Percentiles rank a stretch among this genome's conserved stretches.
These are phyloP conservation scores for Phodopus roborovskii DNA, from an alignment of 2,113 vertebrate species.

Conservation along the genomic window DNA sequence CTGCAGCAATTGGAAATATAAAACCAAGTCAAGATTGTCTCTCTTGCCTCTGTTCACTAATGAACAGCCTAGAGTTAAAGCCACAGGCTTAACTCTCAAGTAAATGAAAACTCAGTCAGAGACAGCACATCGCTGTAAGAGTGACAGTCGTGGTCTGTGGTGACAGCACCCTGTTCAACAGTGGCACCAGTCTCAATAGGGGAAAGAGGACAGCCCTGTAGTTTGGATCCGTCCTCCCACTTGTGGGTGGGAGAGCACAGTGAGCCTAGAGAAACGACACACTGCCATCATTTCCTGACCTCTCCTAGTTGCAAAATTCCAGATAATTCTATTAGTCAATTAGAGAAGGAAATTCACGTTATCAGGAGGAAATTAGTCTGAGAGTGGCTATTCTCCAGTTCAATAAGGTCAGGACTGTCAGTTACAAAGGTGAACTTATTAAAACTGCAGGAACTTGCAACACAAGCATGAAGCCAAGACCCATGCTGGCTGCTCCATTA, in stretches of 20 bases:
- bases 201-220: neutral
- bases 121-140: neutral
- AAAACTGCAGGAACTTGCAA: slow-evolving; percentile 63
- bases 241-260: neutral
- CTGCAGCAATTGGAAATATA: neutral
- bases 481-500: neutral
- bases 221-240: neutral
- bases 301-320: slow-evolving; percentile 77
- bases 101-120: slow-evolving; percentile 1
- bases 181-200: neutral
- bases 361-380: slow-evolving; percentile 81
- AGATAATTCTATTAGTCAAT: slow-evolving; percentile 83
- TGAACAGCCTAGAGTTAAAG: neutral
- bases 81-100: neutral
- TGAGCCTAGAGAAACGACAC: neutral
- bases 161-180: neutral
- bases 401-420: slow-evolving; percentile 76
- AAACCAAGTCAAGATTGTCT: slow-evolving; percentile 13
- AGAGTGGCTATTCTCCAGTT: slow-evolving; percentile 75
- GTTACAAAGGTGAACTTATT: slow-evolving; percentile 72
- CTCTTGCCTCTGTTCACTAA: neutral
- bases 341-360: slow-evolving; percentile 86
- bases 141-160: neutral
- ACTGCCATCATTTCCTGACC: slow-evolving; percentile 75
- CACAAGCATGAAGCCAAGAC: slow-evolving; percentile 35